Conservation (phyloP, 1,140 invertebrate genomes). For the Arctopsyche grandis region DNA sequence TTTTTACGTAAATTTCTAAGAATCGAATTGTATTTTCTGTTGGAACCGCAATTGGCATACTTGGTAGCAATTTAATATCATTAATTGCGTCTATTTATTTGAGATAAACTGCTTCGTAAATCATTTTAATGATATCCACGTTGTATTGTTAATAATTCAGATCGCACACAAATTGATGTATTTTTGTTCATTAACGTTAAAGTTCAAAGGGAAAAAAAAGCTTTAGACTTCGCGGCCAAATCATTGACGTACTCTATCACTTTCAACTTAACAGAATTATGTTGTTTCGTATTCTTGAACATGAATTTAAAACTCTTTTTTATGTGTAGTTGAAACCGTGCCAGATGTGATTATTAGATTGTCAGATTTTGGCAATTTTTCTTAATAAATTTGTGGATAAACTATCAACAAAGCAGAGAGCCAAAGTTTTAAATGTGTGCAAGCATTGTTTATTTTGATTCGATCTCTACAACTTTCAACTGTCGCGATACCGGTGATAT, state of each 20-base stretch:
- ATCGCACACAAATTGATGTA: background rate
- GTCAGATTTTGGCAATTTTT: conserved; percentile 30
- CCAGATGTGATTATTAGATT: conserved; percentile 28
- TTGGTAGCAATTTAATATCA: no score
- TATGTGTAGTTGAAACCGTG: conserved; percentile 10
- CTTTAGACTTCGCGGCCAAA: background rate
- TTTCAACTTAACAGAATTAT: conserved; percentile 28
- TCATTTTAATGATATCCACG: background rate
- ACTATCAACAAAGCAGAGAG: conserved; percentile 2
- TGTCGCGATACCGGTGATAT: no score
- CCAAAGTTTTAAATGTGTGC: background rate
- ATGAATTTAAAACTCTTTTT: conserved; percentile 13
- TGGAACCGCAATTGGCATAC: no score
- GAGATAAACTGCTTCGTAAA: background rate
- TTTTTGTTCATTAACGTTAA: background rate
- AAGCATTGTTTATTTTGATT: background rate
- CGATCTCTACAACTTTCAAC: no score
- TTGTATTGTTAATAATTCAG: background rate
- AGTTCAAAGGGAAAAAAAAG: conserved; percentile 13
- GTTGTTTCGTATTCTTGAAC: background rate
- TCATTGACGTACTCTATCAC: conserved; percentile 18
- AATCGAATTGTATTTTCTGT: no score
- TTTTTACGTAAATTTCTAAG: conserved; percentile 20
- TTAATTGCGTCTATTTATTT: no score
- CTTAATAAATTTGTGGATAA: conserved; percentile 2